These are phyloP conservation scores for Lysandra bellargus DNA, from an alignment of 2,888 invertebrate species.

Conservation along the genomic window DNA sequence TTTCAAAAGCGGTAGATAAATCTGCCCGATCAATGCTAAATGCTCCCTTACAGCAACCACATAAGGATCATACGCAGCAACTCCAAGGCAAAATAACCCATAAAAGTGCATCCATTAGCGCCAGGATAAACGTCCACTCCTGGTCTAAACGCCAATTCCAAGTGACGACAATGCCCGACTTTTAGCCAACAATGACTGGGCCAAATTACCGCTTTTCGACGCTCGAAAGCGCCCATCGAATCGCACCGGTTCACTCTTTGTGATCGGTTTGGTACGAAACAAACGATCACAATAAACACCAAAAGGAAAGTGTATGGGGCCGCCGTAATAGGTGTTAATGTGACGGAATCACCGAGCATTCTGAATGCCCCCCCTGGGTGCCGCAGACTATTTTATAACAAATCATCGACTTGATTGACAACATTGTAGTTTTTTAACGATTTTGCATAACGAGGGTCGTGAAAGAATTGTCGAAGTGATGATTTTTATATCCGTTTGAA, in stretches of 20 bases:
- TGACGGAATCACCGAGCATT: conserved; percentile 64
- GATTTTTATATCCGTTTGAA: not conserved
- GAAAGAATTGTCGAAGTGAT: not conserved
- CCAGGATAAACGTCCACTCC: conserved; percentile 57
- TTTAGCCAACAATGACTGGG: conserved; percentile 76
- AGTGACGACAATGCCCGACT: conserved; percentile 77
- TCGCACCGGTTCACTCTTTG: conserved; percentile 70
- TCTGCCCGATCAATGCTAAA: not conserved
- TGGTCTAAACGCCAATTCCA: conserved; percentile 78
- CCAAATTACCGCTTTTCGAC: conserved; percentile 77
- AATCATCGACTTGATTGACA: conserved; percentile 69
- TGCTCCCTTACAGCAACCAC: not conserved
- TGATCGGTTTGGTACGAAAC: conserved; percentile 77
- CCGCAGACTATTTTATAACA: conserved; percentile 66
- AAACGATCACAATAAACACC: conserved; percentile 79
- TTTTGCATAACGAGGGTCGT: conserved; percentile 31
- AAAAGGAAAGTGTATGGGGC: conserved; percentile 74
- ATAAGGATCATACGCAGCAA: not conserved
- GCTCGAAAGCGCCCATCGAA: conserved; percentile 73
- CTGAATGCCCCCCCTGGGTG: conserved; percentile 59
- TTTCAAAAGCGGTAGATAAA: not conserved
- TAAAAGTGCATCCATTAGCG: conserved; percentile 50
- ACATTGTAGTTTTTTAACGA: conserved; percentile 63
- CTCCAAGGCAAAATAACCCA: not conserved
- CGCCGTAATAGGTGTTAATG: conserved; percentile 75